Conservation (phyloP, 2,888 invertebrate species). For the Helleia helle region DNA sequence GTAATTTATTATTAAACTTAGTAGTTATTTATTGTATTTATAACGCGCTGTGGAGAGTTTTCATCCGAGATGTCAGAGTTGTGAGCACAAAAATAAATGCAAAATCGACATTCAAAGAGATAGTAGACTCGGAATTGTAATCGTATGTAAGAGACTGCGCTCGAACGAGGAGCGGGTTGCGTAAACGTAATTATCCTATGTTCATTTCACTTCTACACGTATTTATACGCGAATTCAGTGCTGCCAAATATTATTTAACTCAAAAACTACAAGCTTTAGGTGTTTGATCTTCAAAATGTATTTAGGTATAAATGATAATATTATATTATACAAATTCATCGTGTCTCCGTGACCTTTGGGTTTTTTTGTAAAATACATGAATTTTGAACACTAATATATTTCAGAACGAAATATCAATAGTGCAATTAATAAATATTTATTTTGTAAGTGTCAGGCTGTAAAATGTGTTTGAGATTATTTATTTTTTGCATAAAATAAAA, state of each 20-base stretch:
- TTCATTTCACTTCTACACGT: slow-evolving; percentile 17
- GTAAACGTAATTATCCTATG: slow-evolving; percentile 21
- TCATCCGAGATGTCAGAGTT: slow-evolving; percentile 63
- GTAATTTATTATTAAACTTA: slow-evolving; percentile 24
- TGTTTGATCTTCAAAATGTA: too few relatives aligned
- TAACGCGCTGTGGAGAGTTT: slow-evolving; percentile 53
- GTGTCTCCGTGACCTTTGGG: too few relatives aligned
- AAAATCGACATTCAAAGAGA: slow-evolving; percentile 61
- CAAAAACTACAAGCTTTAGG: too few relatives aligned
- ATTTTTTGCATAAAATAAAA: too few relatives aligned
- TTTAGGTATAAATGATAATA: too few relatives aligned
- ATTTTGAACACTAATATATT: too few relatives aligned
- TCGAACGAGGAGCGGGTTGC: slow-evolving; percentile 21
- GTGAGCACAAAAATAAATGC: slow-evolving; percentile 62
- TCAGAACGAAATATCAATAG: too few relatives aligned
- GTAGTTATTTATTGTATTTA: slow-evolving; percentile 50
- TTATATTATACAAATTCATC: too few relatives aligned
- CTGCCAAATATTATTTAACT: not conserved
- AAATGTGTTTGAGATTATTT: too few relatives aligned
- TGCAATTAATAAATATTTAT: too few relatives aligned
- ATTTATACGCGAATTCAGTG: slow-evolving; percentile 3
- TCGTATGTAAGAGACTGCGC: slow-evolving; percentile 21
- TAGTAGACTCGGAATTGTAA: slow-evolving; percentile 46
- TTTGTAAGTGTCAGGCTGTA: too few relatives aligned
- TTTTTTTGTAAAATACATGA: too few relatives aligned